Conservation (phyloP, 2,888 invertebrate genomes). For the Thymelicus lineola region DNA sequence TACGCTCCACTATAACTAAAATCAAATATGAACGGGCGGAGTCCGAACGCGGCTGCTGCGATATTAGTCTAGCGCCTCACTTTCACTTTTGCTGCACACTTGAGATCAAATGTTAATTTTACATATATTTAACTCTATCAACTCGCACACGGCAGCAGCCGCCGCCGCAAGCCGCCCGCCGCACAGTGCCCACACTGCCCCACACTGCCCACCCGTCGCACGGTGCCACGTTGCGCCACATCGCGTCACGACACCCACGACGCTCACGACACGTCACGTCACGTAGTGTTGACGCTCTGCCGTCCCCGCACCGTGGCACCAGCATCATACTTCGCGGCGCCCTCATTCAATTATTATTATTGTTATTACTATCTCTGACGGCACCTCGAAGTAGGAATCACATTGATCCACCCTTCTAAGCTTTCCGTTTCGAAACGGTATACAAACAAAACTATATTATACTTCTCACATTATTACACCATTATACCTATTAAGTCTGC, state of each 20-base stretch:
- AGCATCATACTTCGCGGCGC: slow-evolving; percentile 46
- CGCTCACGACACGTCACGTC: slow-evolving; percentile 14
- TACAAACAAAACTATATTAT: slow-evolving; percentile 79
- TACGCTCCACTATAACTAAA: slow-evolving; percentile 70
- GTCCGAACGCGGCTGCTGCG: slow-evolving; percentile 66
- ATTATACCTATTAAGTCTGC: slow-evolving; percentile 56
- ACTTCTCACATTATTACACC: slow-evolving; percentile 68
- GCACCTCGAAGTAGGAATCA: slow-evolving; percentile 49
- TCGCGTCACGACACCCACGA: slow-evolving; percentile 51
- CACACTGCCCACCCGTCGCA: slow-evolving; percentile 38
- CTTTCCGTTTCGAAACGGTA: slow-evolving; percentile 45
- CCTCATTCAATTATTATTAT: slow-evolving; percentile 43
- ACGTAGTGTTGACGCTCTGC: slow-evolving; percentile 10
- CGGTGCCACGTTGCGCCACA: slow-evolving; percentile 41
- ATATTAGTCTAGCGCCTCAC: slow-evolving; percentile 71
- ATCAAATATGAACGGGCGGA: slow-evolving; percentile 55
- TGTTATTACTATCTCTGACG: slow-evolving; percentile 43
- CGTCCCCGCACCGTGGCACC: slow-evolving; percentile 40
- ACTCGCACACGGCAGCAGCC: slow-evolving; percentile 77
- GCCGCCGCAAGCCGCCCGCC: slow-evolving; percentile 56
- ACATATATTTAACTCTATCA: slow-evolving; percentile 79
- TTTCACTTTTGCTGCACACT: slow-evolving; percentile 83
- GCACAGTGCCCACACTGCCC: slow-evolving; percentile 39
- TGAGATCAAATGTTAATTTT: slow-evolving; percentile 85
- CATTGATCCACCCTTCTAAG: slow-evolving; percentile 35